Percentiles rank a stretch among this genome's conserved stretches.
phyloP scores from a whole-genome alignment of 2,797 vertebrate genomes.

The Streptopelia turtur region DNA sequence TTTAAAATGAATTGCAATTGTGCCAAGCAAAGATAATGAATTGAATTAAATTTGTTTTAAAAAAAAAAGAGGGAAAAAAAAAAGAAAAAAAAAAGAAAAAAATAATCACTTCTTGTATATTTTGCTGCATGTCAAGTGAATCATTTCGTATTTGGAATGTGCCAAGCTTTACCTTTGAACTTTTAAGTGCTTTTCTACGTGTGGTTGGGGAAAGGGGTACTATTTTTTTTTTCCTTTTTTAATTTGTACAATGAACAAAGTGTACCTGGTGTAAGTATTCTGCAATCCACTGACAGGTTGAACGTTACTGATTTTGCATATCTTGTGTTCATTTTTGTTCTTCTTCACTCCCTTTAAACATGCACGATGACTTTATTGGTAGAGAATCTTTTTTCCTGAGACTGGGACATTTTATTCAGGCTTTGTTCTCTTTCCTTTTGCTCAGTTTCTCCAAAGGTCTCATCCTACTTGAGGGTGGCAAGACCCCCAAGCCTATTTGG shows the following conservation, averaged over 20 bases:
- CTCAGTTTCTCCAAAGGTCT: constrained; percentile 29
- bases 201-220: constrained; percentile 77
- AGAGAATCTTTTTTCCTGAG: constrained; percentile 47
- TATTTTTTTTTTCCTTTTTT: constrained; percentile 77
- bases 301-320: constrained; percentile 89
- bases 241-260: constrained; percentile 78
- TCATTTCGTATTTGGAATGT: constrained; percentile 87
- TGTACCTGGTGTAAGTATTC: constrained; percentile 75
- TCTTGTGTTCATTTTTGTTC: constrained; percentile 87
- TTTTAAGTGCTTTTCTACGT: constrained; percentile 80
- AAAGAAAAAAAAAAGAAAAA: constrained; percentile 21
- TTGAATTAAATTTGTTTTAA: constrained; percentile 80
- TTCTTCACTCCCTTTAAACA: constrained; percentile 55
- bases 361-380: neutral
- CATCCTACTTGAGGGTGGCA: neutral
- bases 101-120: constrained; percentile 83
- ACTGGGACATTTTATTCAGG: constrained; percentile 26
- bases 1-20: constrained; percentile 87
- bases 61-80: constrained; percentile 48
- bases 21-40: constrained; percentile 84
- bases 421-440: constrained; percentile 36
- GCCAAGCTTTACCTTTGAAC: constrained; percentile 84
- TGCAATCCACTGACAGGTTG: constrained; percentile 71
- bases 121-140: constrained; percentile 91
- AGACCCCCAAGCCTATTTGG: neutral